Evolutionary conservation across 2,797 vertebrate species (phyloP).

Genomic region (Paguma larvata): DNA sequence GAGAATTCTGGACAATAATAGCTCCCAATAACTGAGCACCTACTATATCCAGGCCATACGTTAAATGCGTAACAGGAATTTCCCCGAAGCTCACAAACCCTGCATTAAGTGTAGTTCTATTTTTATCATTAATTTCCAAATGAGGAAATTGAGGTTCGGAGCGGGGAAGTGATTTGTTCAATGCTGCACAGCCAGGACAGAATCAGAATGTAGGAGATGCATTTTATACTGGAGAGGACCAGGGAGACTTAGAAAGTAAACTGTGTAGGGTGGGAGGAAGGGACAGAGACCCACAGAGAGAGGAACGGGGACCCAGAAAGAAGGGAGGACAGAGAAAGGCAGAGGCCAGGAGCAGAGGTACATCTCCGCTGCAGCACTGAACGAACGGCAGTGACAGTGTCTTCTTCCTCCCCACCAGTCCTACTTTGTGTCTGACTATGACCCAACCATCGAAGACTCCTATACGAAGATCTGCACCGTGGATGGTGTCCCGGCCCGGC

Average conservation of each 20-base stretch:
- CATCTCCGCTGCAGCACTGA: not conserved
- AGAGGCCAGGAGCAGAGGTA: not conserved
- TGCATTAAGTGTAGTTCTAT: not conserved
- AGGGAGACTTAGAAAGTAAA: not conserved
- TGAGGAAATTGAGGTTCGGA: conserved; percentile 59
- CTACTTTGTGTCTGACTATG: conserved; percentile 97
- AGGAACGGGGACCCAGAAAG: not conserved
- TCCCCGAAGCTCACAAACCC: not conserved
- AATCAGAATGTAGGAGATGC: not conserved
- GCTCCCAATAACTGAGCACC: not conserved
- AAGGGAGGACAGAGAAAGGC: not conserved
- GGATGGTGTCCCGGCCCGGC: conserved; percentile 92
- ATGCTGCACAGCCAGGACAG: not conserved
- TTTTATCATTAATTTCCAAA: conserved; percentile 41
- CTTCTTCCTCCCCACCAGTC: conserved; percentile 88
- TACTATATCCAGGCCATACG: not conserved
- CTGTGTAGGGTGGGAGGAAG: not conserved
- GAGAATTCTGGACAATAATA: not conserved
- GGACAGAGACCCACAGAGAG: not conserved
- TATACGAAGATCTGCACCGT: conserved; percentile 95
- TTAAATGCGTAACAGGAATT: not conserved
- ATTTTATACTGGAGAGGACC: not conserved
- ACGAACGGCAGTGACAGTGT: not conserved
- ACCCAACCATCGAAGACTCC: conserved; percentile 96
- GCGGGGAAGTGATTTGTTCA: conserved; percentile 50